Conservation (phyloP, 2,888 invertebrate species). For the Rutpela maculata region DNA sequence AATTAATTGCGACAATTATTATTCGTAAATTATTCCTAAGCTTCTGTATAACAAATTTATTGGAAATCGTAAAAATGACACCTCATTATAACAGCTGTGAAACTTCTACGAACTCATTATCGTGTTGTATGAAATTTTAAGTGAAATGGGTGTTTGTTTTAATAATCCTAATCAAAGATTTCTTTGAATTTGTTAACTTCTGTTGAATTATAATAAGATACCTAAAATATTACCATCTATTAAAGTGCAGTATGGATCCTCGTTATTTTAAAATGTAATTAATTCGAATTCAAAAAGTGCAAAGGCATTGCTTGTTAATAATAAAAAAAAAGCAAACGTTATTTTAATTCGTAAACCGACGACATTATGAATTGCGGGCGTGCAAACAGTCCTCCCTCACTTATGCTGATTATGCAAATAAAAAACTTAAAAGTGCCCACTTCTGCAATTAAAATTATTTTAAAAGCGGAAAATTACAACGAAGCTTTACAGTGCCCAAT, state of each 20-base stretch:
- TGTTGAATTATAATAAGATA: neutral
- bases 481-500: constrained; percentile 33
- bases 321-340: too few species aligned
- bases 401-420: constrained; percentile 51
- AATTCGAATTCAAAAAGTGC: neutral
- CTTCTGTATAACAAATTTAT: too few species aligned
- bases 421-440: constrained; percentile 39
- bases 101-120: too few species aligned
- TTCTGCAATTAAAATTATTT: constrained; percentile 50
- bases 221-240: neutral
- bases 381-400: constrained; percentile 34
- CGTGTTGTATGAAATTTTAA: too few species aligned
- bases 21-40: too few species aligned
- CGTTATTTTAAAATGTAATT: neutral
- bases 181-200: too few species aligned
- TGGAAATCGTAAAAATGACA: too few species aligned
- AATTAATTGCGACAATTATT: too few species aligned
- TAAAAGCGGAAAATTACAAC: constrained; percentile 35
- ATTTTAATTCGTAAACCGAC: constrained; percentile 9
- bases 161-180: too few species aligned
- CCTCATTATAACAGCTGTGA: too few species aligned
- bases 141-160: too few species aligned
- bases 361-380: neutral
- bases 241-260: neutral
- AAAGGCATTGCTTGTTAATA: too few species aligned